Evolutionary conservation across 2,797 vertebrate genomes (phyloP), one percentile per base, ranked within the genome.

Genomic region (Pterois miles): DNA sequence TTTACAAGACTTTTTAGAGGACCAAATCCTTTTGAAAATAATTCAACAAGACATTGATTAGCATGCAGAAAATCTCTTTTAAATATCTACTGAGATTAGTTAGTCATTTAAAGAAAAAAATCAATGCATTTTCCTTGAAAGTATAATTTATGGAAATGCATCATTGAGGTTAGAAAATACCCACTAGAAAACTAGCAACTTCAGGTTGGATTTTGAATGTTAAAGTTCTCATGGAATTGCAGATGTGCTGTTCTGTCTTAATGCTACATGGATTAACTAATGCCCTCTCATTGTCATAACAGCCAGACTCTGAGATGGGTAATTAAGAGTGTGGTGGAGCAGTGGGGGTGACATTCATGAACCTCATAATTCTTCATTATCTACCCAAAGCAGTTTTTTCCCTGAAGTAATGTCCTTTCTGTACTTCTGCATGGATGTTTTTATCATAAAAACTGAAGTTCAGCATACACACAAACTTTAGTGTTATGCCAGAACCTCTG

Each of bases 341-440:
- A 60, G 38, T 74, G 82, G 73, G 80, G 62, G 87, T 65, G 65
- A 80, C 86, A 78, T 85, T 93, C 84, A 78, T 22, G 1, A 27
- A 23, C 65, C 36, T 87, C 72, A 78, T 92, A 93, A 91, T 89
- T 95, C 84, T 92, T 91, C 76, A 74, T 92, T 96, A 91, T 93
- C 88, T 91, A 80, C 71, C 69, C 68, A 74, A 88, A 79, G 43
- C 84, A 93, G 88, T 78, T 80, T 89, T 93, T 89, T 68, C 78
- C 65, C 48, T 80, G 70, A 22, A 76, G 76, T 70, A 68, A 71
- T 67, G 46, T 80, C 34, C 65, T 85, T 68, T 81, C 23, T 48
- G 14, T 38, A 13, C 8, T 50, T 65, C 22, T 56, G 9, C 27
- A 50, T 18, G 20, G 4, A 34, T 57, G 53, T 50, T 57, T 36